Percentiles rank a stretch among this genome's conserved stretches.
Conservation (phyloP, 1,140 invertebrate species). For the Galleria mellonella region DNA sequence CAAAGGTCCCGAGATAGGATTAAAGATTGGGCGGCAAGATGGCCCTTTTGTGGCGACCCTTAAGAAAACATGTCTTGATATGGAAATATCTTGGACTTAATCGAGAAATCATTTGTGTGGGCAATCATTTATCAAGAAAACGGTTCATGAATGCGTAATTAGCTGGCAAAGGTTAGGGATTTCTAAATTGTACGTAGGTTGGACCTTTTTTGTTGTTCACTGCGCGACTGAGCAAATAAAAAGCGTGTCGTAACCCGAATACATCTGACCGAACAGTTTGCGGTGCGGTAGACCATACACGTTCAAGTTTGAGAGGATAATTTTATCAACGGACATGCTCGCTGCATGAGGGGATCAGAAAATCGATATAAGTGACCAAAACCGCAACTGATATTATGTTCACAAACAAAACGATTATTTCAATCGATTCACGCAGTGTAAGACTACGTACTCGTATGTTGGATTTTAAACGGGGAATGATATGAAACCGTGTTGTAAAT, state of each 20-base stretch:
- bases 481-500: not conserved
- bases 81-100: slow-evolving; percentile 69
- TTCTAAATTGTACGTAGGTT: slow-evolving; percentile 20
- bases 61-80: slow-evolving; percentile 73
- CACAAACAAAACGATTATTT: too few relatives aligned
- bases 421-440: not conserved
- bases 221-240: slow-evolving; percentile 44
- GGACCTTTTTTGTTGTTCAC: slow-evolving; percentile 41
- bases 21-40: slow-evolving; percentile 72
- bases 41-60: slow-evolving; percentile 71
- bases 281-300: slow-evolving; percentile 41
- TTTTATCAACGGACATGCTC: slow-evolving; percentile 35
- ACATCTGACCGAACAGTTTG: slow-evolving; percentile 44
- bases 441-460: not conserved
- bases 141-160: slow-evolving; percentile 56
- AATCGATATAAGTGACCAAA: slow-evolving; percentile 25
- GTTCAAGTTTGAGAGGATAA: slow-evolving; percentile 54
- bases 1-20: slow-evolving; percentile 74
- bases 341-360: slow-evolving; percentile 16
- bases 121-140: slow-evolving; percentile 54
- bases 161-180: slow-evolving; percentile 30
- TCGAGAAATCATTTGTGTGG: slow-evolving; percentile 62
- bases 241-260: slow-evolving; percentile 42
- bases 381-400: slow-evolving; percentile 6
- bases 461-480: too few relatives aligned